Evolutionary conservation across 2,113 vertebrate species (phyloP).

Genomic region (Periophthalmus modestus): DNA sequence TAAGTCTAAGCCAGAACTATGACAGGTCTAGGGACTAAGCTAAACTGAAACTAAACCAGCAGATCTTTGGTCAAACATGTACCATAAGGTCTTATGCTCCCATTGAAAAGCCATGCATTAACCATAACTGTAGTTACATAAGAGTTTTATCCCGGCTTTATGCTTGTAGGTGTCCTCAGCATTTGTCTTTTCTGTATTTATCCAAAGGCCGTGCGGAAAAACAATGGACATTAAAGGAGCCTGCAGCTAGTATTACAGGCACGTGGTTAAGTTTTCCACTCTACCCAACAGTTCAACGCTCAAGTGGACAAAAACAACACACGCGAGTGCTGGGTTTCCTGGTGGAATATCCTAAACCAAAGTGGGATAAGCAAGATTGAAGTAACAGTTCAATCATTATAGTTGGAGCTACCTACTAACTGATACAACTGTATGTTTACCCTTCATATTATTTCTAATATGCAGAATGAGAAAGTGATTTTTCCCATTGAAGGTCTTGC

Average conservation of each 20-base stretch:
- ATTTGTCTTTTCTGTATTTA: constrained; percentile 15
- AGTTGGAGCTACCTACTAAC: not conserved
- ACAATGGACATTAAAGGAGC: constrained; percentile 50
- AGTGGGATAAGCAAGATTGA: not conserved
- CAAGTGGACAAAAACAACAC: constrained; percentile 23
- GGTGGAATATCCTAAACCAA: not conserved
- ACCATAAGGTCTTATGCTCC: not conserved
- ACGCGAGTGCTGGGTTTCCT: constrained; percentile 1
- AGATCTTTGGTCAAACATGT: not conserved
- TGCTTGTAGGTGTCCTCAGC: constrained; percentile 23
- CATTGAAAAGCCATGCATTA: not conserved
- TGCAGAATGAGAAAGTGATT: too few species aligned
- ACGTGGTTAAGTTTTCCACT: constrained; percentile 57
- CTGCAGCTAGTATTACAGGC: constrained; percentile 58
- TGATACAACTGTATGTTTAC: not conserved
- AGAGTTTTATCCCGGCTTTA: not conserved
- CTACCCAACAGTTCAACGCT: constrained; percentile 23
- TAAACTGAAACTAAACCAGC: not conserved
- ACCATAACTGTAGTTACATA: constrained; percentile 14
- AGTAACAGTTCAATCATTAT: not conserved
- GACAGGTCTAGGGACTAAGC: not conserved
- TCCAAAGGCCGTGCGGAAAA: constrained; percentile 27
- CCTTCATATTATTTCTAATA: too few species aligned
- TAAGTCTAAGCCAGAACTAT: not conserved
- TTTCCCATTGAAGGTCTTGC: too few species aligned